phyloP scores from a whole-genome alignment of 2,113 vertebrate species.

The Oncorhynchus tshawytscha region DNA sequence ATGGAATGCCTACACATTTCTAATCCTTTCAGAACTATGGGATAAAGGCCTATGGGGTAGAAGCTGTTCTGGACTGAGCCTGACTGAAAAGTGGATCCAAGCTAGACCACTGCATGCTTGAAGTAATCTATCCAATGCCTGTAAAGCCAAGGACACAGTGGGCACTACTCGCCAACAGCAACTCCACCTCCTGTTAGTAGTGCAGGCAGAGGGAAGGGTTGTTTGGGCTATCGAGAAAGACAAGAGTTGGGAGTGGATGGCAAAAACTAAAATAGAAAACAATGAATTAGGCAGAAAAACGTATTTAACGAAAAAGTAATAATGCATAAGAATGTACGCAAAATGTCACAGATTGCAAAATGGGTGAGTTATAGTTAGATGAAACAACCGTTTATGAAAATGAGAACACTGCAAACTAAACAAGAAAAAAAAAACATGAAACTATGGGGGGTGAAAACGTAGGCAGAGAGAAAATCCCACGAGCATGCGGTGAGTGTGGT shows the following conservation, averaged over 20 bases:
- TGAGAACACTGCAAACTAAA: neutral
- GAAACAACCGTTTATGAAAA: neutral
- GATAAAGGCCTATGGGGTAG: too few relatives aligned
- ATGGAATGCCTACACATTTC: too few relatives aligned
- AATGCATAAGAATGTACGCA: neutral
- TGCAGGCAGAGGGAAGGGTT: constrained; percentile 29
- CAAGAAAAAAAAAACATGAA: neutral
- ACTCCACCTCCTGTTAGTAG: constrained; percentile 56
- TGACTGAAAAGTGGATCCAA: neutral
- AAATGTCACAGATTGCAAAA: neutral
- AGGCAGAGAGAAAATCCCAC: constrained; percentile 26
- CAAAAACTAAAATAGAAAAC: constrained; percentile 6
- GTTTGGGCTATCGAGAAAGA: constrained; percentile 8
- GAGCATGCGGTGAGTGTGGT: constrained; percentile 56
- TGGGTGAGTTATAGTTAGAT: neutral
- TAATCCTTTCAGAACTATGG: too few relatives aligned
- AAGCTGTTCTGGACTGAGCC: too few relatives aligned
- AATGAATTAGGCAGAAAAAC: neutral
- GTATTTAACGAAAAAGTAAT: neutral
- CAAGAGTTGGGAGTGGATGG: constrained; percentile 25
- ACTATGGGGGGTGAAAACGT: neutral
- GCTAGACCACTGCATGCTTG: constrained; percentile 41
- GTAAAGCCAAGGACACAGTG: constrained; percentile 34
- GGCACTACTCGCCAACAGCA: constrained; percentile 43
- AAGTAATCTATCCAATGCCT: constrained; percentile 35